phyloP scores from a whole-genome alignment of 2,888 invertebrate genomes.

The Drosophila picticornis region DNA sequence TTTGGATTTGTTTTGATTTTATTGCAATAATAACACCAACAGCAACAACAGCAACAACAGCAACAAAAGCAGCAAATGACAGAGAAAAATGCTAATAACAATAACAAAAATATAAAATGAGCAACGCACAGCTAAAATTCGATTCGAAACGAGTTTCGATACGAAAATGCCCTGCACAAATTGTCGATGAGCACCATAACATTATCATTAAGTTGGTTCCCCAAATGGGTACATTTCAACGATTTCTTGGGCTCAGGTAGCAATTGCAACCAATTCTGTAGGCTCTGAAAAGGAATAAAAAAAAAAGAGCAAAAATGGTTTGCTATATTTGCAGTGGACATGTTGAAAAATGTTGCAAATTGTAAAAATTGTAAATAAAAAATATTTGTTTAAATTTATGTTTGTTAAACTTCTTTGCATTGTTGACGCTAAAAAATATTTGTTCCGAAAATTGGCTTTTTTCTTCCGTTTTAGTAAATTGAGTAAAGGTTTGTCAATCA shows the following conservation, averaged over 20 bases:
- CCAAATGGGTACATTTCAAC: background rate
- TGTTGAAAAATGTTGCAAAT: background rate
- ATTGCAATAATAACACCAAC: slow-evolving; percentile 57
- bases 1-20: slow-evolving; percentile 75
- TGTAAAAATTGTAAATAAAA: background rate
- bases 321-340: background rate
- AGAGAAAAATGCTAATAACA: slow-evolving; percentile 77
- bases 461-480: background rate
- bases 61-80: slow-evolving; percentile 60
- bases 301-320: background rate
- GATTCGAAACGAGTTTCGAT: slow-evolving; percentile 64
- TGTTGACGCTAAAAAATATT: background rate
- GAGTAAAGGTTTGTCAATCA: background rate
- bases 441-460: background rate
- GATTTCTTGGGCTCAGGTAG: background rate
- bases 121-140: slow-evolving; percentile 53
- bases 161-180: slow-evolving; percentile 45
- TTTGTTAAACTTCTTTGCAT: background rate
- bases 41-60: slow-evolving; percentile 38
- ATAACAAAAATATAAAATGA: slow-evolving; percentile 67
- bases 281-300: background rate
- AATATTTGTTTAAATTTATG: background rate
- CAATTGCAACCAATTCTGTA: background rate
- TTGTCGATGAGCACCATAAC: slow-evolving; percentile 34
- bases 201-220: slow-evolving; percentile 32